These are phyloP conservation scores for Eupeodes luniger DNA, from an alignment of 2,888 invertebrate species.

Conservation along the genomic window DNA sequence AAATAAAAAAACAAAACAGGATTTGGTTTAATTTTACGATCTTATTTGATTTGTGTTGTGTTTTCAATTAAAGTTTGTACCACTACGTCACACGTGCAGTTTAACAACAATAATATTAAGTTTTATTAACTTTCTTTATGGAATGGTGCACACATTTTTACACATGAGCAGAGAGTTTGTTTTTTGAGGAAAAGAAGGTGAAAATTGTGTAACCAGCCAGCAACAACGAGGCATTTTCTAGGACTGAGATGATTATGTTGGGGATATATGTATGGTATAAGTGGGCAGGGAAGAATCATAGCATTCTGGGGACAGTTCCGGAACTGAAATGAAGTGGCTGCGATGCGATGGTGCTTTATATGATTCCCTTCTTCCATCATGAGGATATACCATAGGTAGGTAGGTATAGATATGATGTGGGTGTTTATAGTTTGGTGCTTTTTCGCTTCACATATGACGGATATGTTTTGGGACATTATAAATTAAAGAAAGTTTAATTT, in stretches of 20 bases:
- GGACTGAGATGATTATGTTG: too few relatives aligned
- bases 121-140: too few relatives aligned
- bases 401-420: slow-evolving; percentile 20
- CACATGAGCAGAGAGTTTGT: slow-evolving; percentile 35
- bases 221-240: slow-evolving; percentile 45
- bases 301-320: slow-evolving; percentile 42
- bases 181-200: slow-evolving; percentile 33
- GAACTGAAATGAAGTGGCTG: slow-evolving; percentile 61
- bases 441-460: slow-evolving; percentile 50
- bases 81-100: too few relatives aligned
- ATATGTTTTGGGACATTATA: slow-evolving; percentile 21
- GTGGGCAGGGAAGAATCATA: slow-evolving; percentile 11
- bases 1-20: not conserved
- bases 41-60: not conserved
- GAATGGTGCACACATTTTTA: slow-evolving; percentile 44
- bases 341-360: not conserved
- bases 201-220: slow-evolving; percentile 68
- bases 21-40: not conserved
- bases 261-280: slow-evolving; percentile 21
- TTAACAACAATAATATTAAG: too few relatives aligned
- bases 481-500: slow-evolving; percentile 36
- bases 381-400: not conserved
- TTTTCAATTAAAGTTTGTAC: not conserved
- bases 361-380: slow-evolving; percentile 31
- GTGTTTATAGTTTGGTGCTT: slow-evolving; percentile 51